Conservation (phyloP, 2,797 vertebrate species). For the Melanogrammus aeglefinus region DNA sequence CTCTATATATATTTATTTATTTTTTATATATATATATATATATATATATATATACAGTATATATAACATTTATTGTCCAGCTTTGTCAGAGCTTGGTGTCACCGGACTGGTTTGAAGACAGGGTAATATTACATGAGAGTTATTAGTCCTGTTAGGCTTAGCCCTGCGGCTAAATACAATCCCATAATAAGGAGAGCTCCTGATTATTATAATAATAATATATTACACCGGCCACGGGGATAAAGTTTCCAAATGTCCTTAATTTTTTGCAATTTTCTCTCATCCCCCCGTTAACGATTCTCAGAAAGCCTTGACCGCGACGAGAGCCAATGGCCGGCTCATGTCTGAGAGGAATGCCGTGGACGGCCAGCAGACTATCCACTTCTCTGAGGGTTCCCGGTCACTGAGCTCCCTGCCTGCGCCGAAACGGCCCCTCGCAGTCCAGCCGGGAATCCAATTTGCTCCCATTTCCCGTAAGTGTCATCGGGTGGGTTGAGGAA, state of each 20-base stretch:
- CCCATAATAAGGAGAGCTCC: constrained; percentile 1
- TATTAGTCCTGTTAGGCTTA: constrained; percentile 5
- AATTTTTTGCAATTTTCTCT: constrained; percentile 15
- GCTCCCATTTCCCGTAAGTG: constrained; percentile 35
- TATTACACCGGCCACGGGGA: neutral
- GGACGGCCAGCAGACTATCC: neutral
- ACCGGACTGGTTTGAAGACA: neutral
- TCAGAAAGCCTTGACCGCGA: neutral
- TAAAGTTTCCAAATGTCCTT: neutral
- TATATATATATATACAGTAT: too few relatives aligned
- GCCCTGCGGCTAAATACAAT: constrained; percentile 1
- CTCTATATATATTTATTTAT: too few relatives aligned
- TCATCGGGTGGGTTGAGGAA: constrained; percentile 8
- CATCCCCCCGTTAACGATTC: constrained; percentile 4
- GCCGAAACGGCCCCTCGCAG: constrained; percentile 14
- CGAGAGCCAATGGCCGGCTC: neutral
- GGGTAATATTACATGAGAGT: neutral
- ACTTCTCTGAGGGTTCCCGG: constrained; percentile 27
- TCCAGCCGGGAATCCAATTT: constrained; percentile 27
- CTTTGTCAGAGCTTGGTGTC: neutral
- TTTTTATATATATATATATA: too few relatives aligned
- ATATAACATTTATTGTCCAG: neutral
- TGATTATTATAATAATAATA: neutral
- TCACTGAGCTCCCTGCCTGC: neutral
- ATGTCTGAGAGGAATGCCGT: neutral